phyloP scores from a whole-genome alignment of 2,797 vertebrate species.

The Moxostoma hubbsi region DNA sequence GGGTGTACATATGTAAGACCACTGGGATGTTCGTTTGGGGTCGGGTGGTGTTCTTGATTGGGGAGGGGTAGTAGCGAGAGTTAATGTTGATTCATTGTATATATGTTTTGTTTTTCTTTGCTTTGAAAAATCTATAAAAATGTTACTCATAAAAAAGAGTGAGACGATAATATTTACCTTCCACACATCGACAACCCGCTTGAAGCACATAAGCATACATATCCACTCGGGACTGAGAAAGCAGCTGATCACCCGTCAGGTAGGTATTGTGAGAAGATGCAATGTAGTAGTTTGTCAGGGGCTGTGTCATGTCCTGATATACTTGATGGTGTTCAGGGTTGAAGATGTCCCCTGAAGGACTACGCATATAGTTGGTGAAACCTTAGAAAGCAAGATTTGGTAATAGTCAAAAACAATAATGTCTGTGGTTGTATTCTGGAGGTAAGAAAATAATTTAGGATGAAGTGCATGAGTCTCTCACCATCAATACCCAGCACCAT shows the following conservation, averaged over 20 bases:
- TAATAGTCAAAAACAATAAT: neutral
- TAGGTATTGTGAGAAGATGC: slow-evolving; percentile 96
- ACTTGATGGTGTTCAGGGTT: slow-evolving; percentile 89
- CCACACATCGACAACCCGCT: slow-evolving; percentile 95
- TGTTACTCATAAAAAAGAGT: no score
- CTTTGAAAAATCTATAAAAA: no score
- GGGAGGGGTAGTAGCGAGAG: no score
- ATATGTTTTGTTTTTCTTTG: no score
- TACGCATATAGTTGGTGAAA: slow-evolving; percentile 93
- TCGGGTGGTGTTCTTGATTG: no score
- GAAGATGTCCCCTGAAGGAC: slow-evolving; percentile 92
- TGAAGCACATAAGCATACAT: slow-evolving; percentile 95
- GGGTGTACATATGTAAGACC: no score
- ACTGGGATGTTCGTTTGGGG: no score
- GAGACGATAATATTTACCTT: slow-evolving; percentile 71
- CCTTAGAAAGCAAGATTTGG: slow-evolving; percentile 72
- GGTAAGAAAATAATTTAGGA: no score
- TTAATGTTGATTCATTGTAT: no score
- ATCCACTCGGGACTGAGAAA: slow-evolving; percentile 94
- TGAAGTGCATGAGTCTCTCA: slow-evolving; percentile 65
- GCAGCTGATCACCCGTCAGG: slow-evolving; percentile 95
- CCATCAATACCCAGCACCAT: slow-evolving; percentile 92
- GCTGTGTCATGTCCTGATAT: slow-evolving; percentile 93
- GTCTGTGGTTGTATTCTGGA: no score
- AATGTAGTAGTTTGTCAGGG: slow-evolving; percentile 92